Evolutionary conservation across 1,140 invertebrate genomes (phyloP), one percentile per base, ranked within the genome.

Genomic region (Megalonaias nervosa): DNA sequence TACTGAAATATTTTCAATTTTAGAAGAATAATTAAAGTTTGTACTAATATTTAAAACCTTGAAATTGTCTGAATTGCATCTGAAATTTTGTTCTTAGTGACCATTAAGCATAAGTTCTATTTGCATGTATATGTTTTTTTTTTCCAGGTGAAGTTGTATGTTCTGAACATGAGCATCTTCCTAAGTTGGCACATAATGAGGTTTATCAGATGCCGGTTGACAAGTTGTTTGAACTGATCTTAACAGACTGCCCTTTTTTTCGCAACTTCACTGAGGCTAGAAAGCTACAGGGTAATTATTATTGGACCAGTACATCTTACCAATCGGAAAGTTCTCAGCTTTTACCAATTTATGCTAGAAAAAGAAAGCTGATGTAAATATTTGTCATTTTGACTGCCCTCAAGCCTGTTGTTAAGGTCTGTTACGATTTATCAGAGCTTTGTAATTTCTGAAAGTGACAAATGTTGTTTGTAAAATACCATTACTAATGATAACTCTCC

Each of bases 241-340:
- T 98, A 92, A 97, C 96, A 48, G 97, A 95, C 92, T 97, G 96
- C 11, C 95, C 96, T 91, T 97, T 98, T 90, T 95, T 95, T 86
- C 90, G 95, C 74, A 95, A 96, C 87, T 95, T 89, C 94, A 65
- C 57, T 26, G 66, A 68, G 59, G 73, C 73, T 48, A 67, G 76
- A 38, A 78, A 78, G 57, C 68, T 69, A 57, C 58, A 67, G 73
- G 76, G 76, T 78, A 68, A 38, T n/a, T 66, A 19, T 58, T 38
- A 55, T 21, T 15, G 17, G 16, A 17, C 65, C n/a, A 17, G 9
- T 38, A 21, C 17, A 9, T 31, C 19, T n/a, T 21, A 3, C 65
- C 26, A n/a, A 21, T 67, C 4, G 9, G 9, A 67, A 31, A 6
- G 26, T 31, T 5, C 26, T 67, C n/a, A 9, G 65, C n/a, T 21